A percentile compares a stretch with the other conserved stretches of the same genome.
Conservation (phyloP, 2,888 invertebrate genomes). For the Coelopa pilipes region DNA sequence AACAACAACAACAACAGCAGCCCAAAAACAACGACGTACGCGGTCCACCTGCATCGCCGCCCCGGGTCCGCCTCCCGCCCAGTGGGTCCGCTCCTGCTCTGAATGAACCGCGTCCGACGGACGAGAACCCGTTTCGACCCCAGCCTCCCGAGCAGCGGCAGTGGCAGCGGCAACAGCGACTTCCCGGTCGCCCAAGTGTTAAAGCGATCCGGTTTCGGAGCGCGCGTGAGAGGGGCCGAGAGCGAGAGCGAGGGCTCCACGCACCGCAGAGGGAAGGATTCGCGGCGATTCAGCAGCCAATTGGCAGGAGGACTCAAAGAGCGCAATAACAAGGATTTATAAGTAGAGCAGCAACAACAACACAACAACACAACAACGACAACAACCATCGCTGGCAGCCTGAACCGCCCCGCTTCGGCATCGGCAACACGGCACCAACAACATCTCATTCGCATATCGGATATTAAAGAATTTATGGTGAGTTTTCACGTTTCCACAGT, state of each 20-base stretch:
- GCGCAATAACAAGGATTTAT: constrained; percentile 25
- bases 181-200: constrained; percentile 22
- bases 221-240: not conserved
- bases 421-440: constrained; percentile 28
- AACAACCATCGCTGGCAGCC: constrained; percentile 19
- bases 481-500: constrained; percentile 17
- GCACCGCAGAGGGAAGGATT: not conserved
- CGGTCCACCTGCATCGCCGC: constrained; percentile 31
- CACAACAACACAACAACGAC: constrained; percentile 11
- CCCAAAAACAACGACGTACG: not conserved
- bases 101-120: constrained; percentile 23
- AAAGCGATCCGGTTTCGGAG: constrained; percentile 24
- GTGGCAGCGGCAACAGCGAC: constrained; percentile 6
- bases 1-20: not conserved
- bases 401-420: constrained; percentile 14
- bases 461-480: constrained; percentile 39
- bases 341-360: constrained; percentile 4
- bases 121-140: constrained; percentile 27
- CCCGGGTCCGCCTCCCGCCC: not conserved
- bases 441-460: constrained; percentile 35
- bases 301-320: constrained; percentile 17
- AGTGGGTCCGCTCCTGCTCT: constrained; percentile 4
- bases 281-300: constrained; percentile 20
- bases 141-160: constrained; percentile 7
- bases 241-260: constrained; percentile 1